phyloP scores from a whole-genome alignment of 2,888 invertebrate species.

The Odontomyia ornata region DNA sequence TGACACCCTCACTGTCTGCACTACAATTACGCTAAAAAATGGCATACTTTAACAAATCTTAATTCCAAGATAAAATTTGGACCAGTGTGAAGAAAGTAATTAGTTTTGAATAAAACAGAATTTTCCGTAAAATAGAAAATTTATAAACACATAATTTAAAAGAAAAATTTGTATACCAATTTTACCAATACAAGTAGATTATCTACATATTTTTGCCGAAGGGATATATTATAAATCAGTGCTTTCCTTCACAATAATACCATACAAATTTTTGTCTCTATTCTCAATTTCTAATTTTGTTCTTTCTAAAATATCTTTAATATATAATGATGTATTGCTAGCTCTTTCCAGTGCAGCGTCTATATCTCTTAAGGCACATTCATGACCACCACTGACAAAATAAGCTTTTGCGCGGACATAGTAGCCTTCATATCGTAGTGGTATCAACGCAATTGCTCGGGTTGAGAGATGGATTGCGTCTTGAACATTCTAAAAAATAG shows the following conservation, averaged over 20 bases:
- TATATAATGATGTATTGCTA: conserved; percentile 42
- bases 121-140: too few relatives aligned
- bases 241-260: background rate
- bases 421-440: conserved; percentile 90
- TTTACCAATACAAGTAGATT: too few relatives aligned
- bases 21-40: too few relatives aligned
- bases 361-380: conserved; percentile 83
- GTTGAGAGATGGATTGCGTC: conserved; percentile 90
- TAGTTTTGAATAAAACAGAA: too few relatives aligned
- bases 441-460: conserved; percentile 83
- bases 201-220: too few relatives aligned
- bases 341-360: conserved; percentile 73
- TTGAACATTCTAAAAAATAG: conserved; percentile 76
- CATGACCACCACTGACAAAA: conserved; percentile 76
- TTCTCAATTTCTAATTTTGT: conserved; percentile 19
- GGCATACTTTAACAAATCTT: too few relatives aligned
- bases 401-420: conserved; percentile 91
- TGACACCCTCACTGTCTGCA: too few relatives aligned
- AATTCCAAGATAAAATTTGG: too few relatives aligned
- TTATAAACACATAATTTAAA: too few relatives aligned
- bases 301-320: conserved; percentile 48
- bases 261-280: background rate
- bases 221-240: conserved; percentile 23
- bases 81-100: too few relatives aligned
- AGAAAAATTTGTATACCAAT: too few relatives aligned